These are phyloP conservation scores for Alouatta palliata DNA, from an alignment of 2,113 vertebrate species.

Conservation along the genomic window DNA sequence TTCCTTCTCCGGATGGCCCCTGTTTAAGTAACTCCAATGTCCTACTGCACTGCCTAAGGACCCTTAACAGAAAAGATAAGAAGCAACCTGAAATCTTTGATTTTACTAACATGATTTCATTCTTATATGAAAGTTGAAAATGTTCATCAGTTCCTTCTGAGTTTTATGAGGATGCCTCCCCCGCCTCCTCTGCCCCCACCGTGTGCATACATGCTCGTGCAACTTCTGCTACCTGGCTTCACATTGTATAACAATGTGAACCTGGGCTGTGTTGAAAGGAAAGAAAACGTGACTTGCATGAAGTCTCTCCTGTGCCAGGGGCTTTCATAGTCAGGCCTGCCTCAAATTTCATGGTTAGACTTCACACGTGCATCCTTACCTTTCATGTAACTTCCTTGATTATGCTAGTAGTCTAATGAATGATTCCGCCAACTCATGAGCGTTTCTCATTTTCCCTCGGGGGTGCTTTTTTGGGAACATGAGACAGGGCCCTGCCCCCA, in stretches of 20 bases:
- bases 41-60: neutral
- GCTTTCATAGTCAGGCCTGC: neutral
- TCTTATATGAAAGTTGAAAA: neutral
- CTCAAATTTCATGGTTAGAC: neutral
- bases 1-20: neutral
- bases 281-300: neutral
- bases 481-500: neutral
- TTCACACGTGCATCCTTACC: neutral
- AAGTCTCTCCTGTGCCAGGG: neutral
- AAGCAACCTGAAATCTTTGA: neutral
- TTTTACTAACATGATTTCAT: neutral
- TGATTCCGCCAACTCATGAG: neutral
- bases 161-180: neutral
- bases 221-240: neutral
- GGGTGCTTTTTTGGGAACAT: neutral
- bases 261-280: neutral
- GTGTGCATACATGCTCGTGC: neutral
- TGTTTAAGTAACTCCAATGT: neutral
- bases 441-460: neutral
- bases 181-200: rapidly evolving
- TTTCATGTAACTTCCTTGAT: neutral
- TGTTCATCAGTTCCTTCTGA: neutral
- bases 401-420: neutral
- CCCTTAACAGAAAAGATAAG: neutral
- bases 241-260: neutral